These are phyloP conservation scores for Hirtodrosophila alboralis DNA, from an alignment of 2,888 invertebrate genomes.

Conservation along the genomic window DNA sequence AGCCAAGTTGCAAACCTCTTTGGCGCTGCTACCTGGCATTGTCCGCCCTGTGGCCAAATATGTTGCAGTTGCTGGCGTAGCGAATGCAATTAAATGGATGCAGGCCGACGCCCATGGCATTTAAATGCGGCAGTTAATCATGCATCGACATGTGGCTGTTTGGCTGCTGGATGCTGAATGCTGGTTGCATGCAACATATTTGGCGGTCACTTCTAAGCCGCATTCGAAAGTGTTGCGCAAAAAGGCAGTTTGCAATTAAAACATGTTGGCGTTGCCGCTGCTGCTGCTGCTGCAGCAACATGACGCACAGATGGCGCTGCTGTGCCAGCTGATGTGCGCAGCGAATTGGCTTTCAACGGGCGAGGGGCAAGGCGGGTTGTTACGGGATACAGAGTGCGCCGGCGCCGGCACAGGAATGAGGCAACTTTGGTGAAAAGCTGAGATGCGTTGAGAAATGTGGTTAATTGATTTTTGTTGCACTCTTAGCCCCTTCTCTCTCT, in stretches of 20 bases:
- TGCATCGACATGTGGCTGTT: constrained; percentile 66
- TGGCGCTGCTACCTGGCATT: constrained; percentile 58
- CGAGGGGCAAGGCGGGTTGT: no score
- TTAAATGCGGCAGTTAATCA: constrained; percentile 80
- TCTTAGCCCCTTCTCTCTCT: not conserved
- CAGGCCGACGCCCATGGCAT: constrained; percentile 62
- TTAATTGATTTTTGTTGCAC: constrained; percentile 68
- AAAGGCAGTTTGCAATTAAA: constrained; percentile 79
- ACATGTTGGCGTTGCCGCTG: constrained; percentile 64
- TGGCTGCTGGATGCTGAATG: constrained; percentile 36
- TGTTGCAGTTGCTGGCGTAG: constrained; percentile 30
- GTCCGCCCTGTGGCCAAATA: constrained; percentile 53
- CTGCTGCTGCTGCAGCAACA: constrained; percentile 25
- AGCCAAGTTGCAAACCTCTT: constrained; percentile 56
- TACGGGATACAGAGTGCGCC: constrained; percentile 6
- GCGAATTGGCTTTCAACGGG: constrained; percentile 68
- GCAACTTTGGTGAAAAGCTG: constrained; percentile 76
- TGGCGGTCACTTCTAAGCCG: constrained; percentile 76
- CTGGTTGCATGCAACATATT: constrained; percentile 58
- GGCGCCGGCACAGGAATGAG: constrained; percentile 70
- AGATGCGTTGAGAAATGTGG: constrained; percentile 77
- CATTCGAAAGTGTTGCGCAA: constrained; percentile 78
- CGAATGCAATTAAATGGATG: constrained; percentile 80
- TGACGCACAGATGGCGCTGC: constrained; percentile 77
- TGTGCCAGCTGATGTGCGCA: constrained; percentile 61